Evolutionary conservation across 2,888 invertebrate species (phyloP), one percentile per base, ranked within the genome.

Genomic region (Ellobium chinense): DNA sequence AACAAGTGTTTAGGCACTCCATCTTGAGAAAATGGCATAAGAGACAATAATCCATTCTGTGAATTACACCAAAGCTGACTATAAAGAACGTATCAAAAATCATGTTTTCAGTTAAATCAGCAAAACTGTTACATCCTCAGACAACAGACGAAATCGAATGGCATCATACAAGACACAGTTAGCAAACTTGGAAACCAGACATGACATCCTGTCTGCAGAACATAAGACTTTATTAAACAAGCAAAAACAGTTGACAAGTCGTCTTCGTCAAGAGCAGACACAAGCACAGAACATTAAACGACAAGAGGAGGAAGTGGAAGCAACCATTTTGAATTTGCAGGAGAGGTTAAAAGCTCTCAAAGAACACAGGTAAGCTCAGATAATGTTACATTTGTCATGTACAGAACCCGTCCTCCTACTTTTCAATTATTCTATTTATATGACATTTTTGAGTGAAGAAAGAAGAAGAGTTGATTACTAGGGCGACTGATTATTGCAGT

Each of bases 261-360:
- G 29, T 18, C 31, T 80, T 27, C 60, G 18, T 2, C 80, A 74
- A 18, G 68, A 68, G 12, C 39, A 73, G 24, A 39, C 60, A 36
- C 80, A 80, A 62, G 37, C 36, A 37, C 60, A 69, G 31, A 80
- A 69, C 46, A 68, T 80, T 27, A 36, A 12, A n/a, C 75, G 24
- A 36, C 80, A 80, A 36, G 80, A 80, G 54, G 69, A 75, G 14
- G 80, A 80, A 80, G 36, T 75, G n/a, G 46, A 63, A 31, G 69
- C 54, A 14, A 37, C 75, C 14, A 75, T 80, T 27, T 29, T 14
- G 31, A 70, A 80, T 24, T 62, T 80, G 18, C 80, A 80, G 14
- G 75, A 69, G 4, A 75, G 70, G 56, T 34, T 76, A 27, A 62
- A 27, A 27, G 69, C 54, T 21, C 46, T 80, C 29, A 34, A 46